These are phyloP conservation scores for Strigamia transsilvanica DNA, from an alignment of 2,888 invertebrate species.

Conservation along the genomic window DNA sequence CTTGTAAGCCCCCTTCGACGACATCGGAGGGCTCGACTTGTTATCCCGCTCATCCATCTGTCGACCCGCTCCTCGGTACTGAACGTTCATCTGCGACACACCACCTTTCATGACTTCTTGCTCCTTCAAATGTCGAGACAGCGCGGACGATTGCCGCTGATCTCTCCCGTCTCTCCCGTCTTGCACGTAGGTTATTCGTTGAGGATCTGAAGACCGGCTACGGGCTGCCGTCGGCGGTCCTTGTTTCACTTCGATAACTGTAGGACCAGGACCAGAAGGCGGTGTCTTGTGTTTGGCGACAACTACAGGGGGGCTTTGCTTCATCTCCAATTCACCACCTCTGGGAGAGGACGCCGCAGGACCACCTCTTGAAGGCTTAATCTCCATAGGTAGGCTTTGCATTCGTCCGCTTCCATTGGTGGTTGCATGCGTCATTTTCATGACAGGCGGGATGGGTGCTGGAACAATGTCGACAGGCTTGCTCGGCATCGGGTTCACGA, in stretches of 20 bases:
- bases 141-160: slow-evolving; percentile 19
- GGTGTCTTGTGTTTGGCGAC: slow-evolving; percentile 39
- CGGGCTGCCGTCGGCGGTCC: slow-evolving; percentile 51
- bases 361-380: neutral
- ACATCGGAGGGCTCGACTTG: neutral
- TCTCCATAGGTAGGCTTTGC: slow-evolving; percentile 15
- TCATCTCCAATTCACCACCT: neutral
- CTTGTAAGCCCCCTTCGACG: neutral
- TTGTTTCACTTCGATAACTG: slow-evolving; percentile 49
- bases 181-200: slow-evolving; percentile 53
- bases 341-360: slow-evolving; percentile 23
- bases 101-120: neutral
- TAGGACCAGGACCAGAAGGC: slow-evolving; percentile 14
- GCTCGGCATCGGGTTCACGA: slow-evolving; percentile 41
- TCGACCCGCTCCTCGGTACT: neutral
- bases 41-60: neutral
- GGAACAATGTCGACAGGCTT: slow-evolving; percentile 48
- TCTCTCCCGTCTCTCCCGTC: slow-evolving; percentile 54
- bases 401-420: slow-evolving; percentile 20
- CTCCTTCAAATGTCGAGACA: neutral
- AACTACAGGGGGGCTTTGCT: slow-evolving; percentile 38
- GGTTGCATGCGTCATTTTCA: neutral
- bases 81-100: neutral
- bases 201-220: slow-evolving; percentile 48
- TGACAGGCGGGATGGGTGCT: slow-evolving; percentile 50